Base-by-base conservation (phyloP, 2,113 vertebrate genomes). In the Taxidea taxus region DNA sequence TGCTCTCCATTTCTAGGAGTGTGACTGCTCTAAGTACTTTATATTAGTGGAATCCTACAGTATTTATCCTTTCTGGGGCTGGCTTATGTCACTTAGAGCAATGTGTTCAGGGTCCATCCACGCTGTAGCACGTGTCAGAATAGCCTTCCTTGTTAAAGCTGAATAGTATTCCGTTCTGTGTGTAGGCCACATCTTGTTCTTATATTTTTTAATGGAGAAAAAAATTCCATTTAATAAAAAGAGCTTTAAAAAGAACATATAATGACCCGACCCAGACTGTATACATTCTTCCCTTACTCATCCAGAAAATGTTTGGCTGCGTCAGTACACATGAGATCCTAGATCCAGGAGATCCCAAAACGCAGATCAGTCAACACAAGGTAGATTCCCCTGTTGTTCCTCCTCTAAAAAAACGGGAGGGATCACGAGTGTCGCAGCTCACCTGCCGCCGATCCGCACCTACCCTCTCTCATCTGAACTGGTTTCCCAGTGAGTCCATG, bases 401-500 rank as follows among this genome's bases (percentile, higher is more conserved):
- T 82, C n/a, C 25, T 64, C 29, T 21, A 58, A 96, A 83, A 83
- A 66, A 77, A 11, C 8, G 34, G 39, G 60, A 44, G 42, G 88
- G 77, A 21, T 78, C 84, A 91, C 42, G 68, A 77, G 6, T n/a
- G 16, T 87, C 2, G 54, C 86, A 68, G 91, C 77, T 94, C 84
- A 18, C 70, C 56, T 37, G 95, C 78, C 88, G 62, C 34, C 64
- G 8, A 8, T 34, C 60, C 74, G 42, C 95, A 87, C 96, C 93
- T 87, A 1, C 0, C 31, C 95, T 34, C 95, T 82, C 89, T 82
- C 93, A 31, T 92, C 90, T 95, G 49, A 31, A 0, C 0, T 29
- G 0, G 1, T 49, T 98, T 77, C 85, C 92, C 97, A 95, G 83
- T 42, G 91, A 96, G 94, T 97, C 74, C 47, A 7, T 93, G 94